phyloP scores from a whole-genome alignment of 1,140 invertebrate genomes.

The Pseudomyrmex concolor region DNA sequence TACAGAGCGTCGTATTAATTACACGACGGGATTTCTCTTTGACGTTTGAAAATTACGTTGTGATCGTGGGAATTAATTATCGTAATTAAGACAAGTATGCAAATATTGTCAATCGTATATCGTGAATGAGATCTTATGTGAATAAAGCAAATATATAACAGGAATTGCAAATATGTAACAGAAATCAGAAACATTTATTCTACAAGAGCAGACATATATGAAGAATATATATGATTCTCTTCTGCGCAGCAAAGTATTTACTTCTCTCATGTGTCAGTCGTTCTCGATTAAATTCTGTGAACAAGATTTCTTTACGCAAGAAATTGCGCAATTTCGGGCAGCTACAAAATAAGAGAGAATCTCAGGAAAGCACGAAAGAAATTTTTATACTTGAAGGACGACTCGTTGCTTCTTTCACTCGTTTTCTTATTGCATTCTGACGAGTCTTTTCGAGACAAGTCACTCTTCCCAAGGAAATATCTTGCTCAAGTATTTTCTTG shows the following conservation, averaged over 20 bases:
- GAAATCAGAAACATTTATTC: background rate
- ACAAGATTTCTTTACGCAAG: constrained; percentile 14
- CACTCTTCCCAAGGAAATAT: constrained; percentile 53
- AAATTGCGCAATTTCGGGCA: constrained; percentile 8
- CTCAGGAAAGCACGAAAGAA: constrained; percentile 60
- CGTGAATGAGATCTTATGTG: background rate
- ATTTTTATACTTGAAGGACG: constrained; percentile 58
- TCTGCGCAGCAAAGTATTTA: background rate
- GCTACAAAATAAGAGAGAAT: background rate
- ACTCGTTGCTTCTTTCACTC: constrained; percentile 34
- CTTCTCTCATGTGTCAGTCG: constrained; percentile 5
- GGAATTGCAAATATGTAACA: no score
- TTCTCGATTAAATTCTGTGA: background rate
- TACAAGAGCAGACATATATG: background rate
- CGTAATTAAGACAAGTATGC: no score
- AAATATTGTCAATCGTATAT: background rate
- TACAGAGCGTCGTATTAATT: constrained; percentile 32
- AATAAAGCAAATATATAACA: background rate
- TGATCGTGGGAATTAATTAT: background rate
- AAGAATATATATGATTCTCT: no score
- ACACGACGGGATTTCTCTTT: constrained; percentile 23
- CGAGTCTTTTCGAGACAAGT: constrained; percentile 67
- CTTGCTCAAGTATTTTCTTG: constrained; percentile 25
- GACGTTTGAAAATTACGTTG: constrained; percentile 25
- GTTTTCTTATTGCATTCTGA: constrained; percentile 68